Conservation (phyloP, 2,888 invertebrate species). For the Geophilus truncorum region DNA sequence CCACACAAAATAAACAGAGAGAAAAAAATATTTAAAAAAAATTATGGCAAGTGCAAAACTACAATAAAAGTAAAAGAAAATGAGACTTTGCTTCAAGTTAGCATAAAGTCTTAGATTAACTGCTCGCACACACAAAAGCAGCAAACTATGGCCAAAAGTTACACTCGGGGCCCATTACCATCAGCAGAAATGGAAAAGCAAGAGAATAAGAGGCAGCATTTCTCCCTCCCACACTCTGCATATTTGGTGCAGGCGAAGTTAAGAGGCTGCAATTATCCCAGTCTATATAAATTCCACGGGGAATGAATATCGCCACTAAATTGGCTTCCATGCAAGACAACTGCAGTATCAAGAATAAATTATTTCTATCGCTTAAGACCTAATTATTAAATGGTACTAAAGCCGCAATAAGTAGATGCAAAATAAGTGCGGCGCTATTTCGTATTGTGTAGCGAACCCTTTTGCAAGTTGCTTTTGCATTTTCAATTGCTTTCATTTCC, state of each 20-base stretch:
- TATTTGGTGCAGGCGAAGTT: not conserved
- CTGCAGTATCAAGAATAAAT: not conserved
- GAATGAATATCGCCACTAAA: slow-evolving; percentile 10
- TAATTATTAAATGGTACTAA: slow-evolving; percentile 5
- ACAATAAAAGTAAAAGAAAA: not conserved
- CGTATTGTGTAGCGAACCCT: not conserved
- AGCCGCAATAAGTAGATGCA: slow-evolving; percentile 4
- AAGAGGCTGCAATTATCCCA: slow-evolving; percentile 17
- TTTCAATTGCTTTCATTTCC: slow-evolving; percentile 24
- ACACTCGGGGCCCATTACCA: slow-evolving; percentile 18
- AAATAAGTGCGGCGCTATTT: not conserved
- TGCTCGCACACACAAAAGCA: not conserved
- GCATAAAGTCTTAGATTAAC: not conserved
- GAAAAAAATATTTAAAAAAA: not conserved
- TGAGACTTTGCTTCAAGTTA: not conserved
- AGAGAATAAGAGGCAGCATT: not conserved
- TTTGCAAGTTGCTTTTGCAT: not conserved
- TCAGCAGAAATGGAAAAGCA: slow-evolving; percentile 23
- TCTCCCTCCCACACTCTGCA: slow-evolving; percentile 2
- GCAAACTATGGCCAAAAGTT: slow-evolving; percentile 17
- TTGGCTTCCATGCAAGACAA: not conserved
- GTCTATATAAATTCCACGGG: slow-evolving; percentile 4
- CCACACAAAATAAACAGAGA: not conserved
- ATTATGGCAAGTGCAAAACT: not conserved
- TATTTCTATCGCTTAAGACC: slow-evolving; percentile 21